These are phyloP conservation scores for Melopsittacus undulatus DNA, from an alignment of 2,797 vertebrate species.

Conservation along the genomic window DNA sequence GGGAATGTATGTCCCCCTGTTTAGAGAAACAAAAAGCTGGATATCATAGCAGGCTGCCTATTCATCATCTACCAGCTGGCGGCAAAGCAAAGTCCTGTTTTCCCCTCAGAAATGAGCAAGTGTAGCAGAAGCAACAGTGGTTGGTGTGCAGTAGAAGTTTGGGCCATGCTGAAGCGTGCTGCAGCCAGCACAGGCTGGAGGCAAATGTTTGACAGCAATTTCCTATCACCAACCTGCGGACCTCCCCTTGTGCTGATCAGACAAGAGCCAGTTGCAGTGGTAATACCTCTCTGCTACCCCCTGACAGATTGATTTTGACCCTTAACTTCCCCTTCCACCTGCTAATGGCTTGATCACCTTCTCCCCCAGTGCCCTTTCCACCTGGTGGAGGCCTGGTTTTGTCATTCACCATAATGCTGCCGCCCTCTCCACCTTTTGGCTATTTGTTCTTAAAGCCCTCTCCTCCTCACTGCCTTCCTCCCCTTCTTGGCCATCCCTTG, in stretches of 20 bases:
- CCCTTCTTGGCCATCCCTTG: neutral
- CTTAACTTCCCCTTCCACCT: conserved; percentile 27
- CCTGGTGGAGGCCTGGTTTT: neutral
- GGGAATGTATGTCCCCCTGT: neutral
- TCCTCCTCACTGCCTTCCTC: neutral
- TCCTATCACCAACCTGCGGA: neutral
- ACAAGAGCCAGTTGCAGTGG: neutral
- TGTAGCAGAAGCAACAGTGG: neutral
- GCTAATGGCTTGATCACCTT: neutral
- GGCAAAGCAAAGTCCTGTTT: neutral
- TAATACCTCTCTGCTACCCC: neutral
- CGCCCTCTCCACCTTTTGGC: neutral
- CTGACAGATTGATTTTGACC: conserved; percentile 20
- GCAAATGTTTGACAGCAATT: neutral
- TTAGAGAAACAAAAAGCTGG: neutral
- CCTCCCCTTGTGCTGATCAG: neutral
- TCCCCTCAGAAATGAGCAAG: neutral
- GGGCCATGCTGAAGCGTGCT: fast-evolving
- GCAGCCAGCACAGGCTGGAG: neutral
- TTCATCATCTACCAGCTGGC: neutral
- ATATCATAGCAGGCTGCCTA: neutral
- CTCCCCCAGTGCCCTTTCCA: conserved; percentile 7
- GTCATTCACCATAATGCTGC: conserved; percentile 2
- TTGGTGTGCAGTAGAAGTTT: neutral
- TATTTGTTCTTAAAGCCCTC: neutral